These are phyloP conservation scores for Onychomys torridus DNA, from an alignment of 2,797 vertebrate genomes.

Conservation along the genomic window DNA sequence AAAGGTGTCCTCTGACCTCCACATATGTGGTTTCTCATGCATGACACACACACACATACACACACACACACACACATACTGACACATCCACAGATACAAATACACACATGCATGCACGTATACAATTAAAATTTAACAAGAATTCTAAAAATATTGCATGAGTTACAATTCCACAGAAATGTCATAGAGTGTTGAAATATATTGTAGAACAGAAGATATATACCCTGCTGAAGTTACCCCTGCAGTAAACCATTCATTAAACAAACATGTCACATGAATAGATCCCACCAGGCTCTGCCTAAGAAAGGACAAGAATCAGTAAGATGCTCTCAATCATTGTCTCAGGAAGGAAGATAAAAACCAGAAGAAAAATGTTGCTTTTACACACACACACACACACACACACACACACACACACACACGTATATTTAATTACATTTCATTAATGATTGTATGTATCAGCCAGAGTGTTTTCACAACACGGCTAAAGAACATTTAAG, in stretches of 20 bases:
- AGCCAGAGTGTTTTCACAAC: background rate
- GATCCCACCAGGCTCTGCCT: background rate
- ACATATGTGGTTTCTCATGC: background rate
- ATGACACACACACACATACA: background rate
- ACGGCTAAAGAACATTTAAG: background rate
- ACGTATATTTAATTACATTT: background rate
- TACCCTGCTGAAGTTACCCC: background rate
- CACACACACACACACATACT: background rate
- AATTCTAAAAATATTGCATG: background rate
- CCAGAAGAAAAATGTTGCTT: background rate
- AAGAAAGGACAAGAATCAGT: background rate
- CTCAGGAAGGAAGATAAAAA: background rate
- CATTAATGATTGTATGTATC: background rate
- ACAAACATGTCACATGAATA: background rate
- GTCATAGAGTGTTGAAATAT: background rate
- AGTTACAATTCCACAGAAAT: background rate
- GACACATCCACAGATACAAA: background rate
- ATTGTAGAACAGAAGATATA: background rate
- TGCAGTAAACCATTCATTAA: background rate
- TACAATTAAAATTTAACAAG: background rate
- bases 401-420: too few species aligned
- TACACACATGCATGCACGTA: background rate
- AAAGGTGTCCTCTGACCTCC: background rate
- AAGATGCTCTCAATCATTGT: background rate
- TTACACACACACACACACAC: background rate